Base-by-base conservation (phyloP, 2,113 vertebrate genomes). In the Mirounga angustirostris region DNA sequence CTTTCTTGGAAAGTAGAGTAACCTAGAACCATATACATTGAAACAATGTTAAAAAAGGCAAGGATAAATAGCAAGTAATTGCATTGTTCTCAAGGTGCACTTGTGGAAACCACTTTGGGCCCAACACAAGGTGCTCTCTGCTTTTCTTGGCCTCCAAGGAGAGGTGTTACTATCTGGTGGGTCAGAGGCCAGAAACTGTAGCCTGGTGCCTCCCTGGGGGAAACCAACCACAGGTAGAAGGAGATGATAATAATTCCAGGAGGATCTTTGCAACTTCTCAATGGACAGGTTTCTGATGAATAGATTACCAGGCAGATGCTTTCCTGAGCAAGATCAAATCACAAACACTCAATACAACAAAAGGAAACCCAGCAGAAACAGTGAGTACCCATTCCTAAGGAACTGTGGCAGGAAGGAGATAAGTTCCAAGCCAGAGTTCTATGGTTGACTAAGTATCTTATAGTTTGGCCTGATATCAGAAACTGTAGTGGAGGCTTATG, bases 321-420 rank as follows among this genome's bases (percentile, higher is more conserved):
- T 91, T 93, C 2, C 36, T 46, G 21, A 69, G 40, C 19, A 89
- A 61, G 33, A 14, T 43, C 19, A 71, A 19, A 56, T 40, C 19
- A 59, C 50, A 65, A 89, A n/a, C 36, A 86, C 33, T 94, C 94
- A 83, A 78, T 94, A 73, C 11, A 61, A 52, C 21, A 85, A 58
- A 95, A 46, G 9, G 30, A 83, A 95, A 52, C 43, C 18, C 4
- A 59, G 16, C 0, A 76, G 36, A 74, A 56, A 89, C 0, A 30
- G 56, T 52, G 50, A 16, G 7, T 74, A 40, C 3, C 9, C 24
- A 54, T 36, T 88, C 22, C 15, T 56, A 9, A 67, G 50, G 9
- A 81, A 74, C 4, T 67, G 12, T 76, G 21, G 9, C 56, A 79
- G 22, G 26, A 93, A 93, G 18, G 33, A 79, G n/a, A 13, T 15